These are phyloP conservation scores for Anthopleura xanthogrammica DNA, from an alignment of 92 coral and sea anemone genomes.

Conservation along the genomic window DNA sequence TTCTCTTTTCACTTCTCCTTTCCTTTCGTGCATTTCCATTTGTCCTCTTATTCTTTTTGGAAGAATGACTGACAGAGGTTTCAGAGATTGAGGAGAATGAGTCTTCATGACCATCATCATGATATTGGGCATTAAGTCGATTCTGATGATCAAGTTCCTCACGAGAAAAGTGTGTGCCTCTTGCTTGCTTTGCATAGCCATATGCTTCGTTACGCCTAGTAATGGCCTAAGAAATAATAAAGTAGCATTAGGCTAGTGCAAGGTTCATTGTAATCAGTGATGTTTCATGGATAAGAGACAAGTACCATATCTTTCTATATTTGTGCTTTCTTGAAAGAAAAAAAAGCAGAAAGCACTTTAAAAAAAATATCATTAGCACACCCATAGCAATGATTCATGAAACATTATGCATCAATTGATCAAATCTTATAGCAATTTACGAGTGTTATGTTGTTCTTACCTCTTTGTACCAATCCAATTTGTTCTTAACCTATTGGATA, in stretches of 20 bases:
- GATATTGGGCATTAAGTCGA: conserved; percentile 31
- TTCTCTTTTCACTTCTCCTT: background rate
- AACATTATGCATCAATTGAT: background rate
- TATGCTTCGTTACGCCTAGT: conserved; percentile 86
- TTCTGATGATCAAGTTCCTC: conserved; percentile 70
- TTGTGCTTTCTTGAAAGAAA: too few relatives aligned
- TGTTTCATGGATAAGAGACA: too few relatives aligned
- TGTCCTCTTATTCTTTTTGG: conserved; percentile 23
- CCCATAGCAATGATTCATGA: too few relatives aligned
- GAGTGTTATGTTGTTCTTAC: conserved; percentile 2
- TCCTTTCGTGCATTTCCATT: background rate
- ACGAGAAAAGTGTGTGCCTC: conserved; percentile 89
- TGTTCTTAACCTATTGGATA: conserved; percentile 47
- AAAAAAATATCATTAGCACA: too few relatives aligned
- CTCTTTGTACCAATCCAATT: conserved; percentile 69
- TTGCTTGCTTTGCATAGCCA: conserved; percentile 73
- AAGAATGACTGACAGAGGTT: conserved; percentile 10
- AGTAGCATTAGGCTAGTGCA: background rate
- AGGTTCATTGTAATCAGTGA: too few relatives aligned
- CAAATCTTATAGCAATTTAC: background rate
- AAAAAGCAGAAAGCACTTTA: too few relatives aligned
- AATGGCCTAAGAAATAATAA: conserved; percentile 48
- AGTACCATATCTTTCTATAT: too few relatives aligned
- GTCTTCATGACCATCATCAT: conserved; percentile 25
- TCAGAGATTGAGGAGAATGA: conserved; percentile 38